Evolutionary conservation across 2,113 vertebrate species (phyloP).

Genomic region (Lophura nycthemera): DNA sequence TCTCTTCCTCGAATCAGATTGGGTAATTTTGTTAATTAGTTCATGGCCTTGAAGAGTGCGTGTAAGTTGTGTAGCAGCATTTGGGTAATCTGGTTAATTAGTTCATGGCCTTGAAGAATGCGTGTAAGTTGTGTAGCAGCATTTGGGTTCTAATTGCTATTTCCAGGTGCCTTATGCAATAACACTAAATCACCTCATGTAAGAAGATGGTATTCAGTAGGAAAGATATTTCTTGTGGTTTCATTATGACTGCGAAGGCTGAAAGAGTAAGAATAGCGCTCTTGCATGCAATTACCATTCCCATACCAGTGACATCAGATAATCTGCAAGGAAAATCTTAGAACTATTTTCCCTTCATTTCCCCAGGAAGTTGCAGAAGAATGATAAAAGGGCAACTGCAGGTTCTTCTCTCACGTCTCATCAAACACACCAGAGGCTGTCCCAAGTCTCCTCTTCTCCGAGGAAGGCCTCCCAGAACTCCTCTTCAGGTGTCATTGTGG

Average conservation of each 20-base stretch:
- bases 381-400: not conserved
- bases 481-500: rapidly evolving
- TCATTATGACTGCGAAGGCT: not conserved
- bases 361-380: not conserved
- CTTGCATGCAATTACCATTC: not conserved
- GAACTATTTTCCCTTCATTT: not conserved
- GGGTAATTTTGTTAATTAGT: not conserved
- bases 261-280: not conserved
- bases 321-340: not conserved
- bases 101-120: too few relatives aligned
- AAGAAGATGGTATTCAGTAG: not conserved
- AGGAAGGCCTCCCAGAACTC: not conserved
- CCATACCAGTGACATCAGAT: not conserved
- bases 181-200: not conserved
- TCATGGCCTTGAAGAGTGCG: not conserved
- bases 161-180: not conserved
- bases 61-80: not conserved
- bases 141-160: not conserved
- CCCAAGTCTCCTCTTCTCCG: not conserved
- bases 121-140: not conserved
- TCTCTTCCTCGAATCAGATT: not conserved
- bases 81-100: not conserved
- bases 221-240: not conserved
- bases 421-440: not conserved
- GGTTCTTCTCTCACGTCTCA: not conserved